Base-by-base conservation (phyloP, 2,888 invertebrate genomes). In the Ormyrus rosae region DNA sequence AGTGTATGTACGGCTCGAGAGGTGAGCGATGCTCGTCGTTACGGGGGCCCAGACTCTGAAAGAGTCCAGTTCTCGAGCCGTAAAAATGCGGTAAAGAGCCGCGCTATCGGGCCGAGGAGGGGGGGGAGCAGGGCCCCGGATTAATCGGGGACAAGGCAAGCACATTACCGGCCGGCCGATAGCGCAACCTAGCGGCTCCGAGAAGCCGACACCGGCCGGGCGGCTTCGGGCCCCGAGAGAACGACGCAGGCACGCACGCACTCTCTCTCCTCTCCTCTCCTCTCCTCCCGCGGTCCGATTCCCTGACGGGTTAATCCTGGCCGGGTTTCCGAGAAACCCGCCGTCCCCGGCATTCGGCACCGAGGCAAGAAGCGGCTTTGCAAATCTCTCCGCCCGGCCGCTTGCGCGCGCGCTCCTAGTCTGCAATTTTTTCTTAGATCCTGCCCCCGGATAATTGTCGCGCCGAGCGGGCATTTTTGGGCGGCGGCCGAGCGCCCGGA, bases 71-170 rank as follows among this genome's bases (percentile, higher is more conserved):
- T 34, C 34, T 34, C 34, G 34, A 34, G 34, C 34, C 34, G 34
- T 34, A 84, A 87, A 86, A 69, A 77, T 70, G 58, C 51, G 63
- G 70, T 75, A 72, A 74, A 61, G 64, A 65, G 60, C 64, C 45
- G 63, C 13, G 69, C 61, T 77, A 68, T 76, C 76, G 68, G 46
- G 60, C 34, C 34, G 9, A 9, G n/a, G 56, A 46, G 69, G 7
- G 11, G 55, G 34, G 10, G 13, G 56, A 8, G 48, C 46, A 60
- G 34, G 46, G 72, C 82, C 82, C 84, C 85, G 87, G 88, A 89
- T 89, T 89, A 89, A 89, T 89, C 89, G 86, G 85, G 86, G 88
- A 89, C 89, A 89, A 89, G 89, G 88, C 87, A 89, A 88, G 87
- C 87, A 87, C 89, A 89, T 89, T 89, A 89, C 88, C 83, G 85